Evolutionary conservation across 2,113 vertebrate species (phyloP).

Genomic region (Australoheros scitulus): DNA sequence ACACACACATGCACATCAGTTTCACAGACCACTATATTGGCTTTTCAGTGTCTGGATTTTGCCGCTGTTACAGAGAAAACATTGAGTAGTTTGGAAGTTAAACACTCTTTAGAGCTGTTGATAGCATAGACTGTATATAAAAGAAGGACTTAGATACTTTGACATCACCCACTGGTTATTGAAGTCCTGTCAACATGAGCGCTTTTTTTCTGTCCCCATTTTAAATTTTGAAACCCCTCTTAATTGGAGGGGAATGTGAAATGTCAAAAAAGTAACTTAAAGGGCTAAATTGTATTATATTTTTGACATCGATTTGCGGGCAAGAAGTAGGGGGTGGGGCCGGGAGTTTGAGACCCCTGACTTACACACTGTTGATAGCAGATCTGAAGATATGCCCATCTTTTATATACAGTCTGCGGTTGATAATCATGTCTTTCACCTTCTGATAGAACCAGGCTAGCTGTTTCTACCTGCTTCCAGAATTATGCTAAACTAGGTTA

Average conservation of each 20-base stretch:
- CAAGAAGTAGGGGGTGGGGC: too few species aligned
- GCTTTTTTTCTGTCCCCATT: background rate
- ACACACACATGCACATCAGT: constrained; percentile 15
- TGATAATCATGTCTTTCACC: background rate
- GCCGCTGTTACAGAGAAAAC: background rate
- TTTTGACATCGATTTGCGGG: too few species aligned
- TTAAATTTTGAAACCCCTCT: background rate
- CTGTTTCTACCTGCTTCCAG: background rate
- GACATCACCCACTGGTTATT: background rate
- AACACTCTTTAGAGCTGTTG: background rate
- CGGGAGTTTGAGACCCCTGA: too few species aligned
- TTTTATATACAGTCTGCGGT: background rate
- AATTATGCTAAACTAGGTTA: background rate
- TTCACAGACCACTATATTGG: constrained; percentile 23
- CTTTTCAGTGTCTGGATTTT: background rate
- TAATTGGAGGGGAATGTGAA: too few species aligned
- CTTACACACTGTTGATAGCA: background rate
- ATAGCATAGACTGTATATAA: background rate
- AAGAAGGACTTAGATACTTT: background rate
- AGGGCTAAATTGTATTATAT: background rate
- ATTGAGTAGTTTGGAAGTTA: background rate
- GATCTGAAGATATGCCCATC: background rate
- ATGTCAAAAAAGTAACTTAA: background rate
- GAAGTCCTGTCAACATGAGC: background rate
- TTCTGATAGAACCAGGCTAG: background rate